Percentiles rank a stretch among this genome's conserved stretches.
Evolutionary conservation across 35 echinoderm and acorn worm genomes (phyloP).

Genomic region (Acanthaster planci): DNA sequence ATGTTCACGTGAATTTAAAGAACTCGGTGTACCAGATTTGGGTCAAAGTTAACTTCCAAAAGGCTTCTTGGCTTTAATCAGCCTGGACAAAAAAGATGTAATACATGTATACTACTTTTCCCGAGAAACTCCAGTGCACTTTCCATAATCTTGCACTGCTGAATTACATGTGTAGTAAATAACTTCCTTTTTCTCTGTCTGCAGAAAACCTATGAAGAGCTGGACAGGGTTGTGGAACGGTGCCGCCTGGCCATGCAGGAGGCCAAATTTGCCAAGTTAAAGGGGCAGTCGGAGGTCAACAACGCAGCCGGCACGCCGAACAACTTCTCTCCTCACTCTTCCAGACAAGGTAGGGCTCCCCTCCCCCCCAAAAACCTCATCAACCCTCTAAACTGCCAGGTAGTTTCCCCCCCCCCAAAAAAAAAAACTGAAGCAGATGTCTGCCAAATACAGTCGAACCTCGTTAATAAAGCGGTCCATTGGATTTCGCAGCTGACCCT

Average conservation of each 20-base stretch:
- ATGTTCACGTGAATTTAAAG: no score
- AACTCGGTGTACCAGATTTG: no score
- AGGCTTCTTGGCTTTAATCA: not conserved
- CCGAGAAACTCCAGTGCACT: not conserved
- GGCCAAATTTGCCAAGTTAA: conserved; percentile 71
- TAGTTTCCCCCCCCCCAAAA: not conserved
- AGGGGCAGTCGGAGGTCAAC: conserved; percentile 58
- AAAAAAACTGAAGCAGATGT: no score
- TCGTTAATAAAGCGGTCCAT: no score
- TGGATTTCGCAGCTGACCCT: no score
- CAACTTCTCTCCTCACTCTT: conserved; percentile 80
- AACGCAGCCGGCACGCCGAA: conserved; percentile 79
- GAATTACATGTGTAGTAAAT: not conserved
- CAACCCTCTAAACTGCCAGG: not conserved
- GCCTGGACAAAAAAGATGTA: not conserved
- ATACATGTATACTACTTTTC: not conserved
- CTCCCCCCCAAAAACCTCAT: not conserved
- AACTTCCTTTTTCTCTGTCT: conserved; percentile 8
- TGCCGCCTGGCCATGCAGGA: conserved; percentile 75
- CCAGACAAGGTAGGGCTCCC: conserved; percentile 78
- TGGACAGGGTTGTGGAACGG: conserved; percentile 86
- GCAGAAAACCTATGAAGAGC: conserved; percentile 78
- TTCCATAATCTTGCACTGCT: not conserved
- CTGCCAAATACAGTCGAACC: no score
- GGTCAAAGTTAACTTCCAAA: no score